Evolutionary conservation across 2,888 invertebrate species (phyloP), one percentile per base, ranked within the genome.

Genomic region (Cephus nigrinus): DNA sequence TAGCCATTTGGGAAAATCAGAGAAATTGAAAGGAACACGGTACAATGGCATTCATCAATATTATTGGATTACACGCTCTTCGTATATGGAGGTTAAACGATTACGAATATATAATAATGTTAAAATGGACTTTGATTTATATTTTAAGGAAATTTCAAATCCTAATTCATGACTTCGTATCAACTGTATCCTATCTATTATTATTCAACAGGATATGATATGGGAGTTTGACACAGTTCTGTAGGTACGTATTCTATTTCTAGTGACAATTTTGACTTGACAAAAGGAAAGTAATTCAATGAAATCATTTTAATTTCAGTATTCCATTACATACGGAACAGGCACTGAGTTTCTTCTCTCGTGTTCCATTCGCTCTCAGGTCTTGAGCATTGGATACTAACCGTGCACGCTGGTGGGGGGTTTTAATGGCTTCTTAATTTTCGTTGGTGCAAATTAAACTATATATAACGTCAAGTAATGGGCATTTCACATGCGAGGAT

Each of bases 341-440:
- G 55, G 0, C 23, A 15, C 23, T 55, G 55, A 55, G 55, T 55
- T 55, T 55, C 55, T 23, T 23, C 55, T 55, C 55, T 55, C 55
- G 5, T 23, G 23, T 23, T 55, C 55, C 55, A 23, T 55, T 55
- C 9, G 23, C 55, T 55, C 55, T 23, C 55, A 23, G 55, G 55
- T 5, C 55, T 55, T 55, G 5, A 23, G 23, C 71, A 11, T 71
- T 33, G 71, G 12, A 31, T 71, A 11, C 71, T 71, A 33, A 71
- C 71, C 0, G 55, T 55, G 55, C 23, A 3, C 9, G 23, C 55
- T 55, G 23, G 55, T 23, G 55, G 55, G 40, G 15, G 55, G 23
- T 55, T 68, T 82, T 82, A 82, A 82, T 80, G 76, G 82, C 76
- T 80, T 81, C 81, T 79, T 82, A 81, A 82, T 82, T 81, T 76